Percentiles rank a stretch among this genome's conserved stretches.
phyloP scores from a whole-genome alignment of 1,140 invertebrate genomes.

The Pachypeltis micranthus region DNA sequence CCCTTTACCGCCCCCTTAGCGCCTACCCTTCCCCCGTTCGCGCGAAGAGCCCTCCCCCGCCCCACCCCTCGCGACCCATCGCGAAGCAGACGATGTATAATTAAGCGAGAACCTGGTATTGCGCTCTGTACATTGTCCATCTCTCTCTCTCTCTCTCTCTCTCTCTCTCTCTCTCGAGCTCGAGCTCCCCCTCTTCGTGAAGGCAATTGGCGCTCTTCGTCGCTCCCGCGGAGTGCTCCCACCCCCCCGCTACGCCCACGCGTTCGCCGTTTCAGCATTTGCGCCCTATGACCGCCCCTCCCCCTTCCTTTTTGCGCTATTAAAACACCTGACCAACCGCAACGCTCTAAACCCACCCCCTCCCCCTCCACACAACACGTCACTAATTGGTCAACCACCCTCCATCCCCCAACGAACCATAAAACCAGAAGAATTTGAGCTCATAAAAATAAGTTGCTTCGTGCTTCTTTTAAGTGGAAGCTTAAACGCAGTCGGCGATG shows the following conservation, averaged over 20 bases:
- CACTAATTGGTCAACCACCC: too few species aligned
- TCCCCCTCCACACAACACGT: background rate
- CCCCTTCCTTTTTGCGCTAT: constrained; percentile 4
- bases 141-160: background rate
- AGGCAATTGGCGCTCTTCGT: too few species aligned
- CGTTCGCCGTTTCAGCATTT: constrained; percentile 5
- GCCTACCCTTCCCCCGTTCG: background rate
- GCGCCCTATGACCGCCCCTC: constrained; percentile 13
- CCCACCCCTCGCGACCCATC: too few species aligned
- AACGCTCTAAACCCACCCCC: background rate
- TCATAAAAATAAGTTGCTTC: too few species aligned
- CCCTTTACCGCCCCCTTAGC: too few species aligned
- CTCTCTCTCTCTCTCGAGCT: background rate
- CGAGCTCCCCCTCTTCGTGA: background rate
- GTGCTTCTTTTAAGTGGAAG: too few species aligned
- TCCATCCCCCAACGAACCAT: background rate
- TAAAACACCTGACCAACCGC: constrained; percentile 17
- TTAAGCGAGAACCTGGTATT: constrained; percentile 16
- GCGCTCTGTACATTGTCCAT: constrained; percentile 13
- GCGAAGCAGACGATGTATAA: constrained; percentile 5
- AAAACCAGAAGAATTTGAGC: too few species aligned
- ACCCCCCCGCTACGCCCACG: background rate
- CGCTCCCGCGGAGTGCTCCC: background rate
- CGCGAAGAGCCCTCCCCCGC: too few species aligned
- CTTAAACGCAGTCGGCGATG: too few species aligned